These are phyloP conservation scores for Riptortus pedestris DNA, from an alignment of 1,140 invertebrate genomes.

Conservation along the genomic window DNA sequence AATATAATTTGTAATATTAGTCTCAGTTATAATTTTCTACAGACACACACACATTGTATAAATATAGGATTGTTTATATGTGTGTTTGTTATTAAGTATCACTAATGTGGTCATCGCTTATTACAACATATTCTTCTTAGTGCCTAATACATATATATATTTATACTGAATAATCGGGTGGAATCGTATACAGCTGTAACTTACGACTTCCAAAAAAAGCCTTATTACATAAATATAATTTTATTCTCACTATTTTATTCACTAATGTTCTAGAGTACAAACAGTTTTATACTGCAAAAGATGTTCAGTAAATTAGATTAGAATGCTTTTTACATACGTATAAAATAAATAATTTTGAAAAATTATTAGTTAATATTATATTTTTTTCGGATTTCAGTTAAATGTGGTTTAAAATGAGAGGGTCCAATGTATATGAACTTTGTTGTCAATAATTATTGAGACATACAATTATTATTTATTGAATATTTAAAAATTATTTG, in stretches of 20 bases:
- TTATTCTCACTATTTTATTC: constrained; percentile 16
- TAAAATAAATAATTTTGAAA: too few relatives aligned
- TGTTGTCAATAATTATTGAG: neutral
- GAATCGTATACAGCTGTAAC: neutral
- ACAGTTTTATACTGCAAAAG: neutral
- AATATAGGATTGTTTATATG: neutral
- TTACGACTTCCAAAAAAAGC: constrained; percentile 8
- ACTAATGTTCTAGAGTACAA: constrained; percentile 2
- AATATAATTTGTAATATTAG: neutral
- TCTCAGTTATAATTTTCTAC: constrained; percentile 3
- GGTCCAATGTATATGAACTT: constrained; percentile 16
- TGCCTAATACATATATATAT: constrained; percentile 17
- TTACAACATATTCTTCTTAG: constrained; percentile 13
- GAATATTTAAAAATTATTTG: neutral
- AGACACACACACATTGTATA: constrained; percentile 12
- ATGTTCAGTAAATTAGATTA: constrained; percentile 8
- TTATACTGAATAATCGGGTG: neutral
- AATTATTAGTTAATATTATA: neutral
- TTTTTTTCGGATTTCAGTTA: constrained; percentile 5
- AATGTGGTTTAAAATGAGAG: constrained; percentile 16
- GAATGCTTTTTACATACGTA: neutral
- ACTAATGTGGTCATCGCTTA: constrained; percentile 13
- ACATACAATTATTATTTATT: constrained; percentile 7
- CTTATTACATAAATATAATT: constrained; percentile 11
- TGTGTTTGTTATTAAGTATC: neutral